phyloP scores from a whole-genome alignment of 2,797 vertebrate species.

The Falco naumanni region DNA sequence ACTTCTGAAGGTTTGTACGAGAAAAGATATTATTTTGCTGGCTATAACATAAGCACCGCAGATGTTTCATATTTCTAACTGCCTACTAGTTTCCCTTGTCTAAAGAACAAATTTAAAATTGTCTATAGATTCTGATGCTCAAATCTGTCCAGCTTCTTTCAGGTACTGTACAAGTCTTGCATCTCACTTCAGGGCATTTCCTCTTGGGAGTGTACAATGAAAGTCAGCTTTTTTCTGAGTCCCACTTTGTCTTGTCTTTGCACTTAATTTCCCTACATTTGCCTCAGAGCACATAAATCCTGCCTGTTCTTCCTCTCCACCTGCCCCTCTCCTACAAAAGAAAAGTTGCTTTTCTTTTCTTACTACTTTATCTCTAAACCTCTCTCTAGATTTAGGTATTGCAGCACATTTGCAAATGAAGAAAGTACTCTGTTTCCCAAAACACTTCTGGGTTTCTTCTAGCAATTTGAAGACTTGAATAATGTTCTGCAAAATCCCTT shows the following conservation, averaged over 20 bases:
- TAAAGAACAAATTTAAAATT: neutral
- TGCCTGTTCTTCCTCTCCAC: neutral
- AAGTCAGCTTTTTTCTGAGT: neutral
- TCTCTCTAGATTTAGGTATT: neutral
- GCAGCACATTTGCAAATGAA: neutral
- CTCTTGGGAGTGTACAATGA: neutral
- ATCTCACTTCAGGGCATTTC: neutral
- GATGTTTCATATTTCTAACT: neutral
- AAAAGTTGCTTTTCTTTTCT: neutral
- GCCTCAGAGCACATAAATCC: neutral
- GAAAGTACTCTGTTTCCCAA: neutral
- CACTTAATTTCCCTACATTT: neutral
- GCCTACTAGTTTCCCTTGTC: neutral
- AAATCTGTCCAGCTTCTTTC: neutral
- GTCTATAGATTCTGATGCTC: neutral
- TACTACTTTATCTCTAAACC: neutral
- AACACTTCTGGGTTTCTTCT: neutral
- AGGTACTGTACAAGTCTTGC: neutral
- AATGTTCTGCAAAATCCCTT: neutral
- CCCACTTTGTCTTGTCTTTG: neutral
- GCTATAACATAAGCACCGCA: neutral
- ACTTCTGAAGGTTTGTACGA: neutral
- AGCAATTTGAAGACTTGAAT: neutral
- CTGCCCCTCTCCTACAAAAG: fast-evolving
- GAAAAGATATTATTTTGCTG: neutral